phyloP scores from a whole-genome alignment of 2,888 invertebrate genomes.

The Carcina quercana region DNA sequence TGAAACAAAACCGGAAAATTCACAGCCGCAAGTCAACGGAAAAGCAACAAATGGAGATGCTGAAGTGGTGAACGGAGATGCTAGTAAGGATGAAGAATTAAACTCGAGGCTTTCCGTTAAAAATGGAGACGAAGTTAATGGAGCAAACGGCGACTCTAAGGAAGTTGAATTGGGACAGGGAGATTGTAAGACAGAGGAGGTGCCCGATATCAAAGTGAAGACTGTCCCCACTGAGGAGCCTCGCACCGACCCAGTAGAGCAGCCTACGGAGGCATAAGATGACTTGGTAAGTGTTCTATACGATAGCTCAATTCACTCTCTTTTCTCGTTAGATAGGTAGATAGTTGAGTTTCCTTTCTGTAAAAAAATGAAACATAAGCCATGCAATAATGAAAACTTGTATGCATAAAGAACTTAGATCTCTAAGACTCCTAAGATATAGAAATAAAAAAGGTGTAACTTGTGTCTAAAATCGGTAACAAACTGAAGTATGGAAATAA shows the following conservation, averaged over 20 bases:
- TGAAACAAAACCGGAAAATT: slow-evolving; percentile 27
- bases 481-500: too few relatives aligned
- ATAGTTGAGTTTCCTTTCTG: too few relatives aligned
- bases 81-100: slow-evolving; percentile 44
- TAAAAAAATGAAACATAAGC: too few relatives aligned
- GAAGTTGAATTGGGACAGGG: slow-evolving; percentile 41
- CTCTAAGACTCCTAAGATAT: too few relatives aligned
- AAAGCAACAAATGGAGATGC: slow-evolving; percentile 47
- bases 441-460: too few relatives aligned
- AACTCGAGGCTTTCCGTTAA: slow-evolving; percentile 50
- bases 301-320: too few relatives aligned
- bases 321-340: too few relatives aligned
- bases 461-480: too few relatives aligned
- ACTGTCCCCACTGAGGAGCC: slow-evolving; percentile 66
- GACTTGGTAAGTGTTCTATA: slow-evolving; percentile 42
- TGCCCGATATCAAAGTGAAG: slow-evolving; percentile 72
- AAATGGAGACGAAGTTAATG: slow-evolving; percentile 43
- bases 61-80: slow-evolving; percentile 44
- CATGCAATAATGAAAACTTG: too few relatives aligned
- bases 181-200: slow-evolving; percentile 46
- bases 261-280: slow-evolving; percentile 69
- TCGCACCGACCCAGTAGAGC: slow-evolving; percentile 57
- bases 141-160: slow-evolving; percentile 33
- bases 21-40: slow-evolving; percentile 50
- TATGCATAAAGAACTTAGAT: too few relatives aligned